Evolutionary conservation across 2,113 vertebrate genomes (phyloP), one percentile per base, ranked within the genome.

Genomic region (Rhegmatorhina hoffmannsi): DNA sequence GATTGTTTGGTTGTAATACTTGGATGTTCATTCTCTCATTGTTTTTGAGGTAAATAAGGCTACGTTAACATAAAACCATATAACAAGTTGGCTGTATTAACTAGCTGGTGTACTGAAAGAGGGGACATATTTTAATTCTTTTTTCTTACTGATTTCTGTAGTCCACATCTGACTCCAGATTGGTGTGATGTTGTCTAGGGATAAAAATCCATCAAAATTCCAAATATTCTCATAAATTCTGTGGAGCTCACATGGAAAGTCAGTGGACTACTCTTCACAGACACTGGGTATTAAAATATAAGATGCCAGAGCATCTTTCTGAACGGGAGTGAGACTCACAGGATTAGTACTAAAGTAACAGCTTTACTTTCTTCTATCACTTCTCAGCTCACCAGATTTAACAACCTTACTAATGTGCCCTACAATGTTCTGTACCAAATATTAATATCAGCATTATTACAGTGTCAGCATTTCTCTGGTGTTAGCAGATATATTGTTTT

Each of bases 401-500:
- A 82, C 84, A 62, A 28, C 72, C 76, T 90, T 84, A 60, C 52
- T 81, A 95, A 93, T 46, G n/a, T 1, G 0, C 76, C 88, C n/a
- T 64, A 31, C 68, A 49, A 53, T 56, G 40, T 86, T 89, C 92
- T 70, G 26, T n/a, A 85, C 82, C 92, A 95, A 80, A 90, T 93
- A 96, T 91, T 97, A 95, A 89, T 94, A 95, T 89, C 80, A 3
- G 83, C 31, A 8, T 92, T 97, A 96, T 96, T 96, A 93, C 76
- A 17, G 79, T 87, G 85, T 96, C 94, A 92, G 94, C 93, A 90
- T 62, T 94, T 97, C 95, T 92, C 75, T 2, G 17, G 72, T 49
- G 64, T 75, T 94, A 95, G 85, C 90, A 96, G 94, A 96, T 97
- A 96, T 90, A 95, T 96, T 95, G 83, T 95, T 97, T 97, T 97